Evolutionary conservation across 2,888 invertebrate genomes (phyloP), one percentile per base, ranked within the genome.

Genomic region (Proisotoma minuta): DNA sequence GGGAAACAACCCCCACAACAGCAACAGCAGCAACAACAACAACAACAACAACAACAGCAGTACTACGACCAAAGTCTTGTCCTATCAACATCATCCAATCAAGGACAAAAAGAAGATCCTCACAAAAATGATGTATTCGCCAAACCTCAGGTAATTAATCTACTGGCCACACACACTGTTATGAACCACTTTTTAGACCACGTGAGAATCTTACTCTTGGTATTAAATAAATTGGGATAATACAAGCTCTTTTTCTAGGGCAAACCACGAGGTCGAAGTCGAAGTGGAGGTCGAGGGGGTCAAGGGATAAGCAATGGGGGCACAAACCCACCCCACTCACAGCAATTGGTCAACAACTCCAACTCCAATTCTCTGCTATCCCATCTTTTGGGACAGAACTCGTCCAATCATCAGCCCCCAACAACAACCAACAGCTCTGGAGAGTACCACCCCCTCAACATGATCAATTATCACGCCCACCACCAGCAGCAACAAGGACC

Each of bases 251-350:
- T n/a, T n/a, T n/a, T 63, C 12, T 34, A 69, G 64, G 63, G 65
- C 72, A 80, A 80, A 74, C 76, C 76, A 43, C 76, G 81, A 68
- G 81, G 78, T 59, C 77, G 84, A 64, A 83, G 83, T 39, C 77
- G 84, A 57, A 84, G 84, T 71, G 82, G 82, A 69, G 82, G 83
- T 3, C 28, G 52, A 28, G 5, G 28, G 8, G 52, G 52, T 27
- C 5, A n/a, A 12, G n/a, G 52, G n/a, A 15, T 18, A 3, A 3
- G 10, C 5, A 18, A 20, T 8, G 47, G 47, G 47, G 5, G 10
- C 8, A 18, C 8, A 3, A 27, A 18, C 10, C 52, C 29, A 3
- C 43, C 20, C 43, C 61, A 34, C 47, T 60, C 24, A 59, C 66
- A 52, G 47, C 47, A 53, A 76, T 80, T 57, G 78, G 81, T 71